Base-by-base conservation (phyloP, 2,888 invertebrate species). In the Junonia oenone region DNA sequence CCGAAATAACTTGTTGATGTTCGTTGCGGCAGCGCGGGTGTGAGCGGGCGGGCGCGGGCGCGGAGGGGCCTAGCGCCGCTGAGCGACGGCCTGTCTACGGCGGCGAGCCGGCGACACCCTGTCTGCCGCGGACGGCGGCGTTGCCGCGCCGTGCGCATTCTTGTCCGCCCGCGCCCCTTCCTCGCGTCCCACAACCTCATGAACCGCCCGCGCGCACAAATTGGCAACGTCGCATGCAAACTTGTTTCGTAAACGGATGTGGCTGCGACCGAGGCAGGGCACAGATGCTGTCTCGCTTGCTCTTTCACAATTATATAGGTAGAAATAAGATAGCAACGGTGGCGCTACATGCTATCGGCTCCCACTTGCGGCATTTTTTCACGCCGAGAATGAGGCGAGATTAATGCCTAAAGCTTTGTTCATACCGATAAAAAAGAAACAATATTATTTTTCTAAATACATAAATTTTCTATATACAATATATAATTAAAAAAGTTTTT, bases 71-170 rank as follows among this genome's bases (percentile, higher is more conserved):
- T 63, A 88, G 89, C 89, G 88, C 88, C 89, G 88, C 75, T 84
- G 86, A 92, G 92, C 93, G 94, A 94, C 94, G 93, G 92, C 92
- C 91, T 94, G 94, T 95, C 95, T 94, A 93, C 94, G 92, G 91
- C 92, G 92, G 92, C 93, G 91, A 92, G 94, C 92, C 93, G 96
- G 96, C 96, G 96, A 96, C 96, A 96, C 95, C 95, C 94, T 96
- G 96, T 96, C 96, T 96, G 95, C 95, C 93, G 92, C 93, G 94
- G 94, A 93, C 93, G 89, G 91, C 94, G 78, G 63, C 83, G 95
- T 93, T 95, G 94, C 92, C 94, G 86, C 66, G 71, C 75, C 68
- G 74, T 76, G 76, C 90, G 70, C 91, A 92, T 86, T 88, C 89
- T 81, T 88, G 77, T 81, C 85, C 87, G 83, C 89, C 86, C 81